Evolutionary conservation across 2,113 vertebrate genomes (phyloP).

Genomic region (Cyprinodon tularosa): DNA sequence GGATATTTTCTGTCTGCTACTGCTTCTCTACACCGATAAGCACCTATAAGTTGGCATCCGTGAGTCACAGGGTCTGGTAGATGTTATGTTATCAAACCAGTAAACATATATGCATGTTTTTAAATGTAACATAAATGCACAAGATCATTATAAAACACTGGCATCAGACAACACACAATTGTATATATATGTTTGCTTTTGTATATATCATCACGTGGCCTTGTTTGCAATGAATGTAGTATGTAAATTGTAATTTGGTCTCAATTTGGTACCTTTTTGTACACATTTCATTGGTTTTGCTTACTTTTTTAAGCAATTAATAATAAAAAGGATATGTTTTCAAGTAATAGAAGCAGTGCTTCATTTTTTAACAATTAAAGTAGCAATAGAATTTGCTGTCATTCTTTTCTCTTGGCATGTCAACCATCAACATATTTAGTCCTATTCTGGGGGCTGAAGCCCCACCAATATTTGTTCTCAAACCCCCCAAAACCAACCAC

Average conservation of each 20-base stretch:
- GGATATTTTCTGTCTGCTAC: constrained; percentile 8
- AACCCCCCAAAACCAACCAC: no score
- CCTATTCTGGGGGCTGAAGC: no score
- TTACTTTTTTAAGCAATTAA: neutral
- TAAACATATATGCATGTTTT: constrained; percentile 40
- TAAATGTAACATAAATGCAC: constrained; percentile 18
- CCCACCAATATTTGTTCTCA: no score
- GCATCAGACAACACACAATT: constrained; percentile 22
- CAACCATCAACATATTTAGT: no score
- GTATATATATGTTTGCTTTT: constrained; percentile 59
- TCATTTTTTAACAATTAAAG: neutral
- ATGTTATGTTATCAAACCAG: constrained; percentile 14
- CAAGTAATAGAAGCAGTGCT: neutral
- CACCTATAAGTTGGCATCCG: neutral
- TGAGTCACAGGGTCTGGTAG: neutral
- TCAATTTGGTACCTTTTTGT: constrained; percentile 2
- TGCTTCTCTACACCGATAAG: constrained; percentile 8
- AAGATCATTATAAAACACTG: constrained; percentile 17
- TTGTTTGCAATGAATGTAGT: constrained; percentile 75
- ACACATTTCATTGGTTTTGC: neutral
- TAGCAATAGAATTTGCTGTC: neutral
- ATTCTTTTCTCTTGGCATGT: neutral
- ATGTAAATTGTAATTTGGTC: constrained; percentile 62
- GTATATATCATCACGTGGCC: constrained; percentile 67
- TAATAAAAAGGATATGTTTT: neutral